phyloP scores from a whole-genome alignment of 1,140 invertebrate species.

The Chironomus tepperi region DNA sequence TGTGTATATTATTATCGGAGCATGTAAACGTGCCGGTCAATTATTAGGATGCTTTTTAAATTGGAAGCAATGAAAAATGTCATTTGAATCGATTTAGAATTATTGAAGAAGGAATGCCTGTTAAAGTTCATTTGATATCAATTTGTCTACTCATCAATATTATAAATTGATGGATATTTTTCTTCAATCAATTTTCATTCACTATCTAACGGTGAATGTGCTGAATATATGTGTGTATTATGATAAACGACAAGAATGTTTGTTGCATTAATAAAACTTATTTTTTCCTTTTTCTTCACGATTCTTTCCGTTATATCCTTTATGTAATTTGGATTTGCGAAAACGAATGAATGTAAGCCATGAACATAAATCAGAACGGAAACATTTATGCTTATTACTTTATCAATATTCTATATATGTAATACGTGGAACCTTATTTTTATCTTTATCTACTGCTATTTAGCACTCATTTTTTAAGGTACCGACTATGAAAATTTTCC shows the following conservation, averaged over 20 bases:
- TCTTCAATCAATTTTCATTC: background rate
- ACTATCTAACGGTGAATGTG: background rate
- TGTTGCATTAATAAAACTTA: too few species aligned
- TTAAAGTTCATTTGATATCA: background rate
- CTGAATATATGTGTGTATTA: too few species aligned
- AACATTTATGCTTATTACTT: background rate
- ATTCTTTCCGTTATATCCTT: background rate
- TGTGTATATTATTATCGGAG: background rate
- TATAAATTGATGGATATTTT: conserved; percentile 1
- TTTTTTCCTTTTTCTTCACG: background rate
- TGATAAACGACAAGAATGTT: too few species aligned
- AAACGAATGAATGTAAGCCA: background rate
- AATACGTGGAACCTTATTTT: background rate
- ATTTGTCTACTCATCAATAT: background rate
- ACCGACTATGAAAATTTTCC: too few species aligned
- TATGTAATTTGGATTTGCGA: too few species aligned
- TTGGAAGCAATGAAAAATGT: background rate
- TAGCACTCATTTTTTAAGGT: background rate
- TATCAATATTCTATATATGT: background rate
- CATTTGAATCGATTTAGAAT: background rate
- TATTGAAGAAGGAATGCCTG: background rate
- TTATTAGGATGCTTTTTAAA: background rate
- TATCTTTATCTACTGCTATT: background rate
- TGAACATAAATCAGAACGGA: background rate
- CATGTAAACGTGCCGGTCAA: background rate